Conservation (phyloP, 2,797 vertebrate species). For the Telmatherina bonti region DNA sequence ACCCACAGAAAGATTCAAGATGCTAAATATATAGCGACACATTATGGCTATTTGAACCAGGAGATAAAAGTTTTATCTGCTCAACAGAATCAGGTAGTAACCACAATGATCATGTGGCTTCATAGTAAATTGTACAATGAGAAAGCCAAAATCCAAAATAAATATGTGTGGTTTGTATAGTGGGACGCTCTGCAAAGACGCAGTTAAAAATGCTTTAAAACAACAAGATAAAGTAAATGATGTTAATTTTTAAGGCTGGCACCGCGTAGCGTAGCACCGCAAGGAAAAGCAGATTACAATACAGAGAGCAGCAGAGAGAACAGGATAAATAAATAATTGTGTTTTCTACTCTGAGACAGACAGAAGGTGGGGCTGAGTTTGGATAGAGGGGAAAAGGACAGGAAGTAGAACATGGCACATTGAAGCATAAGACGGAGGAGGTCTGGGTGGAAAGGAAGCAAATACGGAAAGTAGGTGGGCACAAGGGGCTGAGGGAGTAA, state of each 20-base stretch:
- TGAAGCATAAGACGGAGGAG: constrained; percentile 16
- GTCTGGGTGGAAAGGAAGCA: constrained; percentile 15
- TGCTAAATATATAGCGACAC: too few relatives aligned
- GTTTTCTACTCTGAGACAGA: constrained; percentile 56
- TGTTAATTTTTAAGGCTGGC: constrained; percentile 27
- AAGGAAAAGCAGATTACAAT: constrained; percentile 54
- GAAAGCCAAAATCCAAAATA: background rate
- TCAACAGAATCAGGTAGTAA: background rate
- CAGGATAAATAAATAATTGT: constrained; percentile 74
- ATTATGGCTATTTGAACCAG: too few relatives aligned
- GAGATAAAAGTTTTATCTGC: too few relatives aligned
- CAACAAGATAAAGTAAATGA: constrained; percentile 1
- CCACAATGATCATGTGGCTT: too few relatives aligned
- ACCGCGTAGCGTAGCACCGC: background rate
- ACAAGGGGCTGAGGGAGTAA: constrained; percentile 17
- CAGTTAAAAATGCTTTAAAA: background rate
- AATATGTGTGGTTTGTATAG: background rate
- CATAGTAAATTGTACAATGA: background rate
- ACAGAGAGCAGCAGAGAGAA: constrained; percentile 35
- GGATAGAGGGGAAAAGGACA: constrained; percentile 1
- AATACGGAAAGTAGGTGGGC: constrained; percentile 26
- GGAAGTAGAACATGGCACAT: constrained; percentile 16
- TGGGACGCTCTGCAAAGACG: background rate
- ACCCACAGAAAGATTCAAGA: too few relatives aligned
- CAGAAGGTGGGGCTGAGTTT: constrained; percentile 14